phyloP scores from a whole-genome alignment of 2,888 invertebrate species.

The Archips xylosteana region DNA sequence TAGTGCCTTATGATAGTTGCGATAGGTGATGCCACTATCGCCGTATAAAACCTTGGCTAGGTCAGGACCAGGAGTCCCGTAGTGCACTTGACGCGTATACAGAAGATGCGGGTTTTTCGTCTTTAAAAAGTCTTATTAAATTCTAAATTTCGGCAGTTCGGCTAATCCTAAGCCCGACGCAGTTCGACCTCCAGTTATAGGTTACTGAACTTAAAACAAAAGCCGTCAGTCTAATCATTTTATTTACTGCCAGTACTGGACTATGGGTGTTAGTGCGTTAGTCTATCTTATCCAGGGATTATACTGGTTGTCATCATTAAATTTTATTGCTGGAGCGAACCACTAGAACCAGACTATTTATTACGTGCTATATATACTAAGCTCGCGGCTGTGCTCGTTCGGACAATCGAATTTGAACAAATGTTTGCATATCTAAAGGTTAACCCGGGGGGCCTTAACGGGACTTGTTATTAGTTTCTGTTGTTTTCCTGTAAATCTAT shows the following conservation, averaged over 20 bases:
- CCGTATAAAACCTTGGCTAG: too few relatives aligned
- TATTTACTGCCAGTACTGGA: not conserved
- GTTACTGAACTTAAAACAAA: not conserved
- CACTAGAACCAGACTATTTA: constrained; percentile 14
- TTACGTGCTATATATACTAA: not conserved
- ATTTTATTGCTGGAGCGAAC: not conserved
- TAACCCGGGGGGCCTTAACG: too few relatives aligned
- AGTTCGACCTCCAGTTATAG: not conserved
- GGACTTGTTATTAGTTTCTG: too few relatives aligned
- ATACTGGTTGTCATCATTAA: constrained; percentile 4
- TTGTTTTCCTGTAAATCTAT: too few relatives aligned
- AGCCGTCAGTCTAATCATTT: not conserved
- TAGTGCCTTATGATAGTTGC: too few relatives aligned
- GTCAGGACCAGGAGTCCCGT: too few relatives aligned
- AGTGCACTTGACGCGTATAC: too few relatives aligned
- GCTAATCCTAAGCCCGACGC: too few relatives aligned
- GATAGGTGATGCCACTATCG: too few relatives aligned
- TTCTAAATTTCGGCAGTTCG: too few relatives aligned
- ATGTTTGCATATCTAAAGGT: not conserved
- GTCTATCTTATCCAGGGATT: constrained; percentile 5
- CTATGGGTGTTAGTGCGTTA: not conserved
- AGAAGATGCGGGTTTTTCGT: too few relatives aligned
- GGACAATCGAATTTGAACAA: not conserved
- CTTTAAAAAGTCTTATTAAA: too few relatives aligned
- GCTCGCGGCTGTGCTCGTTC: not conserved